phyloP scores from a whole-genome alignment of 2,113 vertebrate species.

The Daubentonia madagascariensis region DNA sequence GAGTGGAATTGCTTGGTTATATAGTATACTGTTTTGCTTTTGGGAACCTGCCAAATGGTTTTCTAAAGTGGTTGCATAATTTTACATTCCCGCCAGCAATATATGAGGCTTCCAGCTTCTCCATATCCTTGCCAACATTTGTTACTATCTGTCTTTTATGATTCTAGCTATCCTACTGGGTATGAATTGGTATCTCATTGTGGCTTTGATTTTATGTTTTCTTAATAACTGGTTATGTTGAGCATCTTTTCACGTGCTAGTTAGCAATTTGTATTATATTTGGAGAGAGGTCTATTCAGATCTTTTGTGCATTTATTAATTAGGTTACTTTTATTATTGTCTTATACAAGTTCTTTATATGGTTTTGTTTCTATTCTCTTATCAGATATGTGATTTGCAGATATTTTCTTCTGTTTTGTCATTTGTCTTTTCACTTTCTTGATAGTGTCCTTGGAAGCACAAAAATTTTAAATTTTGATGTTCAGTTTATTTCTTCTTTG shows the following conservation, averaged over 20 bases:
- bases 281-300: not conserved
- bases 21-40: not conserved
- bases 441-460: not conserved
- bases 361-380: not conserved
- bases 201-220: not conserved
- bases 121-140: not conserved
- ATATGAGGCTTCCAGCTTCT: not conserved
- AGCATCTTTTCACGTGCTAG: not conserved
- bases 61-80: not conserved
- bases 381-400: not conserved
- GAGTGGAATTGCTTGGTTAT: not conserved
- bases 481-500: not conserved
- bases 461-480: not conserved
- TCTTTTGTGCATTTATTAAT: not conserved
- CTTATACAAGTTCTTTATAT: not conserved
- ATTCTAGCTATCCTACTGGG: not conserved
- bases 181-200: not conserved
- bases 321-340: not conserved
- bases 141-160: not conserved
- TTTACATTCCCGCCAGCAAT: not conserved
- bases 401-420: constrained; percentile 8
- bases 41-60: not conserved
- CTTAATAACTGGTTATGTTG: not conserved
- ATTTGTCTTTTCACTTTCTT: not conserved
- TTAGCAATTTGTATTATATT: not conserved